A percentile compares a stretch with the other conserved stretches of the same genome.
Evolutionary conservation across 2,888 invertebrate genomes (phyloP).

Genomic region (Tanypteryx hageni): DNA sequence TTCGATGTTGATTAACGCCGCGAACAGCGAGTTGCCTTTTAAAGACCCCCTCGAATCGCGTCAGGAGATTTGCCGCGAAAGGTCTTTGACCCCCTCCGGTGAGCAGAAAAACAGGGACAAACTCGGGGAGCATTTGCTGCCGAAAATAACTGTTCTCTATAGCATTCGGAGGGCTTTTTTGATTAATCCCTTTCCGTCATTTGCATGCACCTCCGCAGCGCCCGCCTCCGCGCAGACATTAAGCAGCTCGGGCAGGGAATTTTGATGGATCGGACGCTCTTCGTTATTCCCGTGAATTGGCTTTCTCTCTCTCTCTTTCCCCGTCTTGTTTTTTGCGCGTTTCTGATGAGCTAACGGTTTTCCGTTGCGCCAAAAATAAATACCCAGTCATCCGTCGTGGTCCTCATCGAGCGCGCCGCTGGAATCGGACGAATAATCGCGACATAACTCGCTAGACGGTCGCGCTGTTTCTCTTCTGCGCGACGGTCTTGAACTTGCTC

Average conservation of each 20-base stretch:
- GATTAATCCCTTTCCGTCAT: background rate
- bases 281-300: background rate
- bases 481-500: slow-evolving; percentile 45
- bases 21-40: background rate
- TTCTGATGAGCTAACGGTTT: background rate
- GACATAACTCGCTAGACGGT: background rate
- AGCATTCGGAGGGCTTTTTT: background rate
- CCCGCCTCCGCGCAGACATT: background rate
- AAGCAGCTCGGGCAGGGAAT: background rate
- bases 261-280: background rate
- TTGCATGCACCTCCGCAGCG: background rate
- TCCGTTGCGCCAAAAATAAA: background rate
- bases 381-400: background rate
- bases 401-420: background rate
- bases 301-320: background rate
- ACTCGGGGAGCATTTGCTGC: background rate
- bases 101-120: background rate
- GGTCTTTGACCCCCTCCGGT: background rate
- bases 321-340: background rate
- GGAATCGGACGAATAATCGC: background rate
- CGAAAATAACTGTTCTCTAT: background rate
- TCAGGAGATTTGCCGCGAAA: background rate
- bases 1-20: slow-evolving; percentile 5
- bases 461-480: background rate
- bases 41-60: background rate